A percentile compares a stretch with the other conserved stretches of the same genome.
Conservation (phyloP, 2,113 vertebrate species). For the Callipepla californica region DNA sequence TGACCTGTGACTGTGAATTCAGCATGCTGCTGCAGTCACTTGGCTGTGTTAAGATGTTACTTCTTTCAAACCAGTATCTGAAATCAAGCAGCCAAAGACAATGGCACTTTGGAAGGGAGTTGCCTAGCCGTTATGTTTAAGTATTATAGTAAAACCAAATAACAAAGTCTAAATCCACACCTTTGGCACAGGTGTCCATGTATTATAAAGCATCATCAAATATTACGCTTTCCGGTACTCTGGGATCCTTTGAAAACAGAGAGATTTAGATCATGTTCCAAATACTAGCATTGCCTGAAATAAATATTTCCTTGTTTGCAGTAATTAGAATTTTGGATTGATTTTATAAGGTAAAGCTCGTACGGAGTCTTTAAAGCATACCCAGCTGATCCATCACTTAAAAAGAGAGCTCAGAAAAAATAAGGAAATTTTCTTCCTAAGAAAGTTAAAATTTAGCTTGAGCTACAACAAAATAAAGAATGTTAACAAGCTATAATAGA, state of each 20-base stretch:
- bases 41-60: background rate
- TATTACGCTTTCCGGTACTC: background rate
- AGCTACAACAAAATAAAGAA: background rate
- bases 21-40: background rate
- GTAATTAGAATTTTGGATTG: background rate
- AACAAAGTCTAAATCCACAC: background rate
- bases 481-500: background rate
- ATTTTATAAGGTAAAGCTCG: background rate
- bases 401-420: background rate
- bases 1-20: background rate
- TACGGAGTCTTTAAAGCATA: background rate
- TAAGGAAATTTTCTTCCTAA: background rate
- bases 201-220: background rate
- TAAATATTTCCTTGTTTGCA: background rate
- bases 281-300: background rate
- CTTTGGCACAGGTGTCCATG: fast-evolving
- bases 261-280: background rate
- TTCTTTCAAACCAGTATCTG: background rate
- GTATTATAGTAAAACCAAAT: background rate
- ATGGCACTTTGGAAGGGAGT: background rate
- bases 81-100: background rate
- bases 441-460: background rate
- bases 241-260: background rate
- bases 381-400: background rate
- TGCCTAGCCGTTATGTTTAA: background rate